Percentiles rank a stretch among this genome's conserved stretches.
These are phyloP conservation scores for Adineta ricciae DNA, from an alignment of 2,888 invertebrate species.

Conservation along the genomic window DNA sequence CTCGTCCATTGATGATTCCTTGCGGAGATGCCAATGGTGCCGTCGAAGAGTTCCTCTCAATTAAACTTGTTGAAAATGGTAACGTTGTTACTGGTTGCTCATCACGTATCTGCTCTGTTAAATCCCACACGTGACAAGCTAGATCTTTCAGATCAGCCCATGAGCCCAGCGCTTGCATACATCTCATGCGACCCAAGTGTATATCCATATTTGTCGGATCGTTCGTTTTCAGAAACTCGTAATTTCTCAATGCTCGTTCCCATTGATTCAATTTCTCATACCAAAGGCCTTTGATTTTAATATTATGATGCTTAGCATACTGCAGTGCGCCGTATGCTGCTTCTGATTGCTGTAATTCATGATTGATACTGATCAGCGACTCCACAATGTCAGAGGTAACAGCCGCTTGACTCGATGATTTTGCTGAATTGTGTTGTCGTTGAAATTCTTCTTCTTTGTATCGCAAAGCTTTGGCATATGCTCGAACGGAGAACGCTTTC, in stretches of 20 bases:
- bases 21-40: too few relatives aligned
- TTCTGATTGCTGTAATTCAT: conserved; percentile 93
- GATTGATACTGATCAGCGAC: conserved; percentile 63
- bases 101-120: background rate
- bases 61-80: conserved; percentile 1
- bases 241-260: conserved; percentile 84
- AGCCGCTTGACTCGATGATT: conserved; percentile 42
- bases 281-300: conserved; percentile 68
- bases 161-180: conserved; percentile 87
- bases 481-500: conserved; percentile 81
- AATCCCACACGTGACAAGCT: background rate
- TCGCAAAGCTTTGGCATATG: conserved; percentile 71
- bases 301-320: conserved; percentile 65
- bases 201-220: conserved; percentile 39
- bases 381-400: conserved; percentile 23
- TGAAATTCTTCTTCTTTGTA: conserved; percentile 89
- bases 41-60: background rate
- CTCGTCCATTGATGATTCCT: background rate
- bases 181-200: conserved; percentile 78
- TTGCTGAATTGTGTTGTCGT: conserved; percentile 49
- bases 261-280: conserved; percentile 97
- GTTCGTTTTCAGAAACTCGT: conserved; percentile 62
- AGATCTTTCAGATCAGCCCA: conserved; percentile 58
- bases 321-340: conserved; percentile 82
- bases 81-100: background rate